Conservation (phyloP, 1,140 invertebrate genomes). For the Drosophila mauritiana region DNA sequence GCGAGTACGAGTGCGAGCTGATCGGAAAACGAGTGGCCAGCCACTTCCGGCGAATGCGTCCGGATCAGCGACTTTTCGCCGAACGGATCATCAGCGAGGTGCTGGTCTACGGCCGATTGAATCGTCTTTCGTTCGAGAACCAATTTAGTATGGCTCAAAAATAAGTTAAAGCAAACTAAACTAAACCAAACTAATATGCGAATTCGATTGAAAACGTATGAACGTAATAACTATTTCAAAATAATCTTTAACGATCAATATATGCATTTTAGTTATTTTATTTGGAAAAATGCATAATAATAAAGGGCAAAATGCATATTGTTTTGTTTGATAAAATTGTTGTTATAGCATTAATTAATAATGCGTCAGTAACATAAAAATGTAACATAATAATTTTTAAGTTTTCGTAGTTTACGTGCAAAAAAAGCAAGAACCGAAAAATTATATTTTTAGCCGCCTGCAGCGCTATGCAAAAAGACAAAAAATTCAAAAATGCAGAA, state of each 20-base stretch:
- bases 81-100: constrained; percentile 71
- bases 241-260: no score
- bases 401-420: not conserved
- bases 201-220: no score
- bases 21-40: constrained; percentile 67
- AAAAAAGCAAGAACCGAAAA: no score
- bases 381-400: not conserved
- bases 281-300: no score
- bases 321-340: no score
- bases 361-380: no score
- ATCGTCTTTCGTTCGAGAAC: constrained; percentile 54
- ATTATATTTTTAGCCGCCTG: no score
- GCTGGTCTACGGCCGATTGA: constrained; percentile 65
- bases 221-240: no score
- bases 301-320: no score
- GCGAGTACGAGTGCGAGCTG: constrained; percentile 60
- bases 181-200: no score
- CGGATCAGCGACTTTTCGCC: constrained; percentile 64
- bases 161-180: not conserved
- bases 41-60: constrained; percentile 69
- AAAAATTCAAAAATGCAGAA: constrained; percentile 5
- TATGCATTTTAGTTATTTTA: no score
- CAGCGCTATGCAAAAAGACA: not conserved
- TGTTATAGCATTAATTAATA: no score
- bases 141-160: constrained; percentile 40